These are phyloP conservation scores for Eilema caniola DNA, from an alignment of 2,888 invertebrate species.

Conservation along the genomic window DNA sequence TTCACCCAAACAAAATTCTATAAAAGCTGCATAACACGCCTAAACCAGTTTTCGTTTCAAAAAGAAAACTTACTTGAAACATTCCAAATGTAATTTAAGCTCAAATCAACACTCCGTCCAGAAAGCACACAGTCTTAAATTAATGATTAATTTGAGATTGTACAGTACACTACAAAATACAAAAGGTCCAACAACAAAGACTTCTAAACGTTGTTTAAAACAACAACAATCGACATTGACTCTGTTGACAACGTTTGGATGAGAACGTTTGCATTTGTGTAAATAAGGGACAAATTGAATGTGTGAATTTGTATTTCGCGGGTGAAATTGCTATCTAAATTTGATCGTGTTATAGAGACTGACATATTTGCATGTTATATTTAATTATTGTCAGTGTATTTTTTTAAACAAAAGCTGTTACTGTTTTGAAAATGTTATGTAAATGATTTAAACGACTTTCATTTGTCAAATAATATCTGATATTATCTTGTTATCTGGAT, in stretches of 20 bases:
- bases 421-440: not conserved
- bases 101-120: not conserved
- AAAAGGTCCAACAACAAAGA: conserved; percentile 4
- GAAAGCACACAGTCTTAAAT: not conserved
- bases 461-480: not conserved
- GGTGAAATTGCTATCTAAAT: conserved; percentile 17
- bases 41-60: no score
- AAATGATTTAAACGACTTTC: not conserved
- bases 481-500: no score
- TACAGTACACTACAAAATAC: not conserved
- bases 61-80: no score
- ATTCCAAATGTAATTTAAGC: not conserved
- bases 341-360: conserved; percentile 19
- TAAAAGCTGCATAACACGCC: no score
- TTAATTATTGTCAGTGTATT: not conserved
- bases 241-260: conserved; percentile 32
- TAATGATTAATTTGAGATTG: not conserved
- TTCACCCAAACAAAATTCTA: no score
- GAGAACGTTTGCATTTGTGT: conserved; percentile 39
- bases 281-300: conserved; percentile 28
- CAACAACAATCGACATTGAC: conserved; percentile 33
- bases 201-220: conserved; percentile 29
- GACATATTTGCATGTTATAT: not conserved
- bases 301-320: conserved; percentile 18
- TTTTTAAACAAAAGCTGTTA: not conserved